These are phyloP conservation scores for Byasa hedistus DNA, from an alignment of 2,888 invertebrate species.

Conservation along the genomic window DNA sequence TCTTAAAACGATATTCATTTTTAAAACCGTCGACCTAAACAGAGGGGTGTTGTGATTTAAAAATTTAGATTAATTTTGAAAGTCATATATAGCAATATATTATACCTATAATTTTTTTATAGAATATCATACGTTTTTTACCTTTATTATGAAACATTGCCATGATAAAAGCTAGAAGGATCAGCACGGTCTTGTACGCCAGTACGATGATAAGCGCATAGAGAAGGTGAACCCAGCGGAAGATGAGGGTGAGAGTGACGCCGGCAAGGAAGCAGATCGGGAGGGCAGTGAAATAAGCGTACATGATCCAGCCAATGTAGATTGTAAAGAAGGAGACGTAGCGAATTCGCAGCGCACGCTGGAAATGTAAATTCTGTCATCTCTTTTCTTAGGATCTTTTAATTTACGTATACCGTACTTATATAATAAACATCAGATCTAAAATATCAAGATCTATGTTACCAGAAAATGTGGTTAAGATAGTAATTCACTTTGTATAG, in stretches of 20 bases:
- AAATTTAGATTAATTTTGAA: too few species aligned
- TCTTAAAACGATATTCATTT: too few species aligned
- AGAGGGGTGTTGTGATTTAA: too few species aligned
- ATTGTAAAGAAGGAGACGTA: conserved; percentile 55
- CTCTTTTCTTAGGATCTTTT: too few species aligned
- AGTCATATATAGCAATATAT: too few species aligned
- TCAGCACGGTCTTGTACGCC: conserved; percentile 58
- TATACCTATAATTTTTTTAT: too few species aligned
- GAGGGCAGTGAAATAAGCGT: conserved; percentile 54
- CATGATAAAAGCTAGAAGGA: conserved; percentile 62
- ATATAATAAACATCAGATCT: too few species aligned
- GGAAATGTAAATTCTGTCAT: conserved; percentile 13
- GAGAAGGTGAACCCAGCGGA: conserved; percentile 67
- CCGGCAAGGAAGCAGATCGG: conserved; percentile 58
- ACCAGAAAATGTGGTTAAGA: too few species aligned
- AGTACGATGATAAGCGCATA: conserved; percentile 52
- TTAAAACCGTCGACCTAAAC: too few species aligned
- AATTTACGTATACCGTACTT: too few species aligned
- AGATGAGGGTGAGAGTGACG: conserved; percentile 59
- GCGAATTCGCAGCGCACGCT: conserved; percentile 61
- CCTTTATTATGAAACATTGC: conserved; percentile 63
- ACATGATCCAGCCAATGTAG: conserved; percentile 62
- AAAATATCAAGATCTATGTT: too few species aligned
- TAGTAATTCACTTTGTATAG: too few species aligned
- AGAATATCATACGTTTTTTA: conserved; percentile 30